phyloP scores from a whole-genome alignment of 2,113 vertebrate species.

The Anthoscopus minutus region DNA sequence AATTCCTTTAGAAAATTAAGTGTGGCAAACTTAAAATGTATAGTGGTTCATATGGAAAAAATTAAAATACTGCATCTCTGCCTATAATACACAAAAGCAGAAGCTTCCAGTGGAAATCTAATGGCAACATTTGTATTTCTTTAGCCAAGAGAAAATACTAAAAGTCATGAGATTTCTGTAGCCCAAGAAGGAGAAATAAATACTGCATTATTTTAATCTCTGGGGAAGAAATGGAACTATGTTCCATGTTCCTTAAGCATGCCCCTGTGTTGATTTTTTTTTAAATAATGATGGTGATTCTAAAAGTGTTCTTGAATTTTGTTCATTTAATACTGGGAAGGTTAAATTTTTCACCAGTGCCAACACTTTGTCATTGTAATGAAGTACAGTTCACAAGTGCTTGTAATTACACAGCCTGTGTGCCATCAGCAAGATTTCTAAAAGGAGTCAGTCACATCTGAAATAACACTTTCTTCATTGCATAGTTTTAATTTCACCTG shows the following conservation, averaged over 20 bases:
- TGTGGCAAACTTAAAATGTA: background rate
- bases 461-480: background rate
- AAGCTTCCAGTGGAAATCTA: background rate
- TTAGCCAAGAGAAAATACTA: background rate
- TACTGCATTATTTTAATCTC: background rate
- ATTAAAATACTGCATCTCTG: background rate
- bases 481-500: slow-evolving; percentile 46
- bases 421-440: slow-evolving; percentile 49
- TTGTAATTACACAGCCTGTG: slow-evolving; percentile 47
- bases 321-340: background rate
- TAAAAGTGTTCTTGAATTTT: background rate
- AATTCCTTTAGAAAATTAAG: background rate
- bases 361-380: slow-evolving; percentile 46
- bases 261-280: background rate
- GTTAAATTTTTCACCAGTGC: slow-evolving; percentile 10
- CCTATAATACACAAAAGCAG: background rate
- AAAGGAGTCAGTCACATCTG: slow-evolving; percentile 5
- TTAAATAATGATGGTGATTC: background rate
- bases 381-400: background rate
- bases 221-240: background rate
- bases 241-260: background rate
- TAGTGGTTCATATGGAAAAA: background rate
- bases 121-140: background rate
- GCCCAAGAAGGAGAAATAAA: background rate
- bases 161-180: background rate